These are phyloP conservation scores for Dendrocopos noguchii DNA, from an alignment of 2,113 vertebrate species.

Conservation along the genomic window DNA sequence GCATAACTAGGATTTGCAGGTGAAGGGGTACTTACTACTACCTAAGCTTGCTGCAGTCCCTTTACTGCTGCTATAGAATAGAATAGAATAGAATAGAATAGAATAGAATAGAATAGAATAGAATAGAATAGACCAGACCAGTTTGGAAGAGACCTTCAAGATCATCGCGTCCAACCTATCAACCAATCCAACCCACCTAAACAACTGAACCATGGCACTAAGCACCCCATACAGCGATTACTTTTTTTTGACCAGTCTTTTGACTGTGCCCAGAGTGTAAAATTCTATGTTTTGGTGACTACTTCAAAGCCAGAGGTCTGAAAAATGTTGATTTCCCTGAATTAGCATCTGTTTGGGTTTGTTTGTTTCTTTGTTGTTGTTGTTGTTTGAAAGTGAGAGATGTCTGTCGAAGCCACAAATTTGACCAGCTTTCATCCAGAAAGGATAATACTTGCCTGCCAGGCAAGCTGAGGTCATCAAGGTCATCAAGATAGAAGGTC, in stretches of 20 bases:
- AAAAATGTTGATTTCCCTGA: not conserved
- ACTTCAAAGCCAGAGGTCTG: not conserved
- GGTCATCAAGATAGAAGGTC: not conserved
- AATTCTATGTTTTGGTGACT: not conserved
- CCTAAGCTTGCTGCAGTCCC: not conserved
- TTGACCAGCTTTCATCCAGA: not conserved
- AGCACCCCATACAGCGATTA: not conserved
- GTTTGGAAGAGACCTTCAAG: too few relatives aligned
- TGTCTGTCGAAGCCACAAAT: not conserved
- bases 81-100: too few relatives aligned
- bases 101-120: too few relatives aligned
- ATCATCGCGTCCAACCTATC: too few relatives aligned
- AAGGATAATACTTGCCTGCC: not conserved
- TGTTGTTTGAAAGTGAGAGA: not conserved
- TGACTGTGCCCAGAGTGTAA: not conserved
- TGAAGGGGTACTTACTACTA: not conserved
- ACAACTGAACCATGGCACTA: too few relatives aligned
- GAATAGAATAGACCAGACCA: too few relatives aligned
- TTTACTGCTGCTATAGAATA: not conserved
- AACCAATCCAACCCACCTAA: too few relatives aligned
- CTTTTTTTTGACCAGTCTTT: not conserved
- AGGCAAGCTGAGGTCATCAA: not conserved
- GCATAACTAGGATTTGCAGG: not conserved
- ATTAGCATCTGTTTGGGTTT: not conserved
- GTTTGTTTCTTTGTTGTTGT: not conserved